Base-by-base conservation (phyloP, 1,140 invertebrate species). In the Megalonaias nervosa region DNA sequence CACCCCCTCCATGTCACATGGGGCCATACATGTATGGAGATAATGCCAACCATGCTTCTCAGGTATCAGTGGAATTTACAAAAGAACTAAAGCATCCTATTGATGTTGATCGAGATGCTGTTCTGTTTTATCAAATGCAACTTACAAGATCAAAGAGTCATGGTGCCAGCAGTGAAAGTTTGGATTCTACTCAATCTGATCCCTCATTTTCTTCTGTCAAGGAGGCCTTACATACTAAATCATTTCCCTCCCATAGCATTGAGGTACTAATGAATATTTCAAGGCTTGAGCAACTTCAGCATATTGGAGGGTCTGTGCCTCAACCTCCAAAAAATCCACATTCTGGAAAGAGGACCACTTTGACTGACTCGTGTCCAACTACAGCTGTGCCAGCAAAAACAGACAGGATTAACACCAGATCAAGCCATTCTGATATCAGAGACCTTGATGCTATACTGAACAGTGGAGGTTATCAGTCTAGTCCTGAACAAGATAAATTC, bases 111-210 rank as follows among this genome's bases (percentile, higher is more conserved):
- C 77, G 88, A 17, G 88, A 89, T 82, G 88, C 88, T 23, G 75
- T 89, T 19, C 71, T 89, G 48, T 89, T 89, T 74, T 85, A 89
- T 77, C 83, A 88, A 70, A 88, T 88, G 87, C 86, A 88, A 75
- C 79, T 88, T 77, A 82, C 85, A 2, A 61, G 86, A 23, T 82
- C 83, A 15, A 84, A 83, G 61, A 76, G 71, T 55, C 77, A 83
- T 14, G 79, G 79, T 31, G 75, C 81, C 19, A 89, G 86, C 67
- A 85, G 72, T 62, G 79, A 82, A 48, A 87, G 87, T 70, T 83
- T 89, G 16, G 85, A 85, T 66, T 87, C 88, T 14, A 83, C 83
- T 31, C 86, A 89, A 73, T 89, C 88, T 59, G 87, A 86, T 19
- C 87, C 86, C 0, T 79, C 82, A 38, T 81, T 82, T 77, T 75